Base-by-base conservation (phyloP, 92 coral and sea anemone genomes). In the Muricea muricata region DNA sequence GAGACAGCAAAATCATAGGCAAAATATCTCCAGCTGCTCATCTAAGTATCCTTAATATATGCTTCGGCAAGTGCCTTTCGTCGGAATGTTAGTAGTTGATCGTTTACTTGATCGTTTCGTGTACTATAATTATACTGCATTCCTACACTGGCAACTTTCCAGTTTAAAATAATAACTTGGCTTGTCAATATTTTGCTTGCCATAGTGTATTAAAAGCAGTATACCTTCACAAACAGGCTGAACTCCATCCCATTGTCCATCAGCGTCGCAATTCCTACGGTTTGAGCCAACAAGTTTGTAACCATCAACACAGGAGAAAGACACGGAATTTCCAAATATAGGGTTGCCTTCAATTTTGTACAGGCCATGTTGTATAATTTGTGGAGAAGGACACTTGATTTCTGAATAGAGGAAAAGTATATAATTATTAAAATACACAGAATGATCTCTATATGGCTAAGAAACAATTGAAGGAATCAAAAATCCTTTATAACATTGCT, bases 221-320 rank as follows among this genome's bases (percentile, higher is more conserved):
- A n/a, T 88, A 93, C 99, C 94, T 75, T 87, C 63, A 81, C 99
- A 96, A 24, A 81, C 89, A 21, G 99, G 98, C 90, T 96, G 94
- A 20, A 82, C 73, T 20, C 99, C 99, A n/a, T 98, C 92, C 99
- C 99, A 96, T 46, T 87, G 81, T 7, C 98, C 93, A 82, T 96
- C 86, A 5, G 97, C 98, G 31, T 71, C 87, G 58, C 99, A 96
- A 33, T 81, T 88, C 69, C 99, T 91, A n/a, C 85, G 80, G 39
- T 86, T 46, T 21, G 94, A 72, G 35, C 95, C 99, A 34, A 89
- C 45, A 23, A 92, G 58, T 65, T 93, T 93, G 74, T 83, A 90
- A 41, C 97, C 99, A 29, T 85, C 88, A 41, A 81, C 78, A 68
- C 98, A 96, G 7, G 69, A 74, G 83, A 94, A 88, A 20, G 88